Conservation (phyloP, 1,140 invertebrate species). For the Eufriesea mexicana region DNA sequence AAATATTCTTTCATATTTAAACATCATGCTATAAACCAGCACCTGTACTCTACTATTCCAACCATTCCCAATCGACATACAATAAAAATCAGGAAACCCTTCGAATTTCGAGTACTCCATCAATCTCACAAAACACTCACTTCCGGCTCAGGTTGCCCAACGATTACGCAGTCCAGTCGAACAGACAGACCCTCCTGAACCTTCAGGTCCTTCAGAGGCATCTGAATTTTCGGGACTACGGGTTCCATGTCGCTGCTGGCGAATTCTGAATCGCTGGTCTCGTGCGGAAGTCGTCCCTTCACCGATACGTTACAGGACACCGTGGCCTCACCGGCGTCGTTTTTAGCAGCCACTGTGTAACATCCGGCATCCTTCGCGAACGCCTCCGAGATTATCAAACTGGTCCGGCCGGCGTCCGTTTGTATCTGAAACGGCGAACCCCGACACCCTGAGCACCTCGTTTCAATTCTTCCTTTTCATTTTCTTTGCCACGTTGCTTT, state of each 20-base stretch:
- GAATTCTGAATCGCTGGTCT: conserved; percentile 89
- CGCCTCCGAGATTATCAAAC: conserved; percentile 87
- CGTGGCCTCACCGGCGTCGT: conserved; percentile 85
- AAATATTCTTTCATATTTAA: no score
- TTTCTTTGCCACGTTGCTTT: conserved; percentile 55
- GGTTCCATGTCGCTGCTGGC: conserved; percentile 87
- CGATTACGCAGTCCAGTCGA: conserved; percentile 90
- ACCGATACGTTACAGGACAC: conserved; percentile 87
- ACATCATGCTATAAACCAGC: no score
- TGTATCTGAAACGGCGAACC: conserved; percentile 82
- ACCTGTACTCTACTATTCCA: no score
- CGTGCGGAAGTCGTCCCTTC: conserved; percentile 87
- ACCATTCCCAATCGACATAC: no score
- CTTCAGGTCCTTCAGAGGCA: conserved; percentile 87
- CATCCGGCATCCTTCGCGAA: conserved; percentile 87
- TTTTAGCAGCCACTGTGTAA: conserved; percentile 86
- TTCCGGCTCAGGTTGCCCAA: conserved; percentile 93
- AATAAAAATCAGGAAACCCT: no score
- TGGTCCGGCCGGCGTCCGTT: conserved; percentile 84
- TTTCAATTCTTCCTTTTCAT: conserved; percentile 59
- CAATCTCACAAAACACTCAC: conserved; percentile 74
- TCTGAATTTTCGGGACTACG: conserved; percentile 87
- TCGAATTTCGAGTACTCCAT: not conserved
- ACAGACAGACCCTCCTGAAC: conserved; percentile 88
- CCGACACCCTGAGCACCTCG: conserved; percentile 25